A percentile compares a stretch with the other conserved stretches of the same genome.
Evolutionary conservation across 2,888 invertebrate species (phyloP).

Genomic region (Temnothorax rugatulus): DNA sequence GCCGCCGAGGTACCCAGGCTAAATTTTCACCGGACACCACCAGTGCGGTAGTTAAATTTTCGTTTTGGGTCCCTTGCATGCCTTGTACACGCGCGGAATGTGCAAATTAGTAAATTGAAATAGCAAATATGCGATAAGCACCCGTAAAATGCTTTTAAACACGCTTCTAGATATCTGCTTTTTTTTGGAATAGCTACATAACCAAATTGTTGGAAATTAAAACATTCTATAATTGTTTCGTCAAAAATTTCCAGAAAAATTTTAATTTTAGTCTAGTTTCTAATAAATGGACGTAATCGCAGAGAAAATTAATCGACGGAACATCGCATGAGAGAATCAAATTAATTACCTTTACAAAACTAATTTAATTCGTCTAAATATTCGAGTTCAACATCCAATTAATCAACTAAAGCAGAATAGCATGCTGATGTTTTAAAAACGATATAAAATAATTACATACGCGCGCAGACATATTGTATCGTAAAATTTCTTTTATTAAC

Average conservation of each 20-base stretch:
- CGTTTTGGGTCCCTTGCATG: constrained; percentile 26
- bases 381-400: background rate
- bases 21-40: constrained; percentile 72
- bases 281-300: background rate
- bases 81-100: background rate
- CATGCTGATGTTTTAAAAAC: background rate
- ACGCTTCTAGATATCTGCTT: background rate
- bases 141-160: background rate
- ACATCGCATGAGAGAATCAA: background rate
- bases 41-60: constrained; percentile 59
- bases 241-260: background rate
- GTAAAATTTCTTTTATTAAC: background rate
- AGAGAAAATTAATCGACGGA: background rate
- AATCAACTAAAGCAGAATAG: background rate
- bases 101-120: constrained; percentile 47
- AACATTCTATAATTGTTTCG: background rate
- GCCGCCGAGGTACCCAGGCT: constrained; percentile 70
- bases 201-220: background rate
- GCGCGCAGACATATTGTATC: background rate
- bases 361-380: background rate
- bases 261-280: background rate
- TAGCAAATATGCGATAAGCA: constrained; percentile 22
- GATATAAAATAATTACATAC: background rate
- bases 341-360: background rate
- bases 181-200: background rate